Evolutionary conservation across 2,797 vertebrate genomes (phyloP), one percentile per base, ranked within the genome.

Genomic region (Telmatherina bonti): DNA sequence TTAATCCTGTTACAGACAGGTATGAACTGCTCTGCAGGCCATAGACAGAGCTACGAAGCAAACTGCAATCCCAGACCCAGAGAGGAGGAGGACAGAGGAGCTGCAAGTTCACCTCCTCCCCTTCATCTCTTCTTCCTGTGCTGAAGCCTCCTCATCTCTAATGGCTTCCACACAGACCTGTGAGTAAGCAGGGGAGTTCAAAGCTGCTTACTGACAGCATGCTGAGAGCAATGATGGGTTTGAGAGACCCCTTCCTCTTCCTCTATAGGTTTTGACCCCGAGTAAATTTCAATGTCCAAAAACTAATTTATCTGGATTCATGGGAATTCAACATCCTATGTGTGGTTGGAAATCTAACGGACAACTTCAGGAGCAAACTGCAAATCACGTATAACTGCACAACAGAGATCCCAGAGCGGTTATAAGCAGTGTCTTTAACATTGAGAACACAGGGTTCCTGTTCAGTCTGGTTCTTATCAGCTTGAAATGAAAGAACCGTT

Each of bases 1-100:
- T 41, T 89, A 90, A 90, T 86, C 90, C 76, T 55, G 80, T 89
- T 86, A 88, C 79, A 78, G 72, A 70, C 80, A 62, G 83, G 87
- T 68, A 88, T 85, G 85, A 85, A 33, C 70, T 27, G 64, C 63
- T 36, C 57, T 74, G 56, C 67, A 64, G 59, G 60, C 74, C 81
- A 75, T 78, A 80, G 71, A 53, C 74, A 66, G 62, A 47, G 47
- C 63, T 82, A n/a, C 60, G 38, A 65, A 62, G 60, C 59, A 76
- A 43, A 74, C 16, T 12, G 18, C 12, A 52, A 51, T 54, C 51
- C 41, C 6, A 62, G 30, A 67, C 24, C 0, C 47, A 59, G 56
- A 18, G 55, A 79, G 68, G 60, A 62, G 33, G 62, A 65, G 72
- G 51, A 61, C 43, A 13, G 54, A 70, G 63, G 57, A 69, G 67